Base-by-base conservation (phyloP, 2,888 invertebrate genomes). In the Lasioglossum oenotherae region DNA sequence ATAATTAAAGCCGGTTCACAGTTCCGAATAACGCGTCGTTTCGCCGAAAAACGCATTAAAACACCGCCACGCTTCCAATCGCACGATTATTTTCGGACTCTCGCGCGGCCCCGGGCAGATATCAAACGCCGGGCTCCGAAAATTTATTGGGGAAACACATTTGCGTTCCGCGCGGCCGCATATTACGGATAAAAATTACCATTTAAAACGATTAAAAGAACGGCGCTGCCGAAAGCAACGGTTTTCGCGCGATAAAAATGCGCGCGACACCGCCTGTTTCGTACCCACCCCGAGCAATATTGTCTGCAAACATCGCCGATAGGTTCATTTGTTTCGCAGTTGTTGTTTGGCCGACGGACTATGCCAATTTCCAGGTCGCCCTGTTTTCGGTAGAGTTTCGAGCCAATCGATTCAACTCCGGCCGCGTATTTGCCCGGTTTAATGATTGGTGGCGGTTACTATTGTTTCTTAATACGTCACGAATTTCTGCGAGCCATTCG, bases 161-260 rank as follows among this genome's bases (percentile, higher is more conserved):
- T 60, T 31, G 75, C 41, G 27, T 4, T 27, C 23, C 75, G 60
- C 31, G 19, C 12, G 14, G 23, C 12, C 46, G 27, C 64, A 31
- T 35, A 76, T 76, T 44, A 44, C 76, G 64, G 64, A 44, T 64
- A 31, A 76, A 60, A 46, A 46, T 76, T 76, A 76, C 44, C 76
- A 64, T 76, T 64, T 46, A 31, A 46, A 76, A 44, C 76, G 76
- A 76, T 76, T 46, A 64, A 64, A 46, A 75, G 60, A n/a, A 35
- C 57, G 41, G 27, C 38, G n/a, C 19, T 4, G 41, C 41, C 44
- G 67, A 46, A 46, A 73, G 19, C 46, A 27, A 27, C 46, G 46
- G 27, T 31, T 46, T 46, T 44, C 23, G 19, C 67, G 4, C 73
- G 73, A 31, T 46, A 73, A 73, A 73, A 73, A 31, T 6, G 46